phyloP scores from a whole-genome alignment of 1,140 invertebrate genomes.

The Drosophila tropicalis region DNA sequence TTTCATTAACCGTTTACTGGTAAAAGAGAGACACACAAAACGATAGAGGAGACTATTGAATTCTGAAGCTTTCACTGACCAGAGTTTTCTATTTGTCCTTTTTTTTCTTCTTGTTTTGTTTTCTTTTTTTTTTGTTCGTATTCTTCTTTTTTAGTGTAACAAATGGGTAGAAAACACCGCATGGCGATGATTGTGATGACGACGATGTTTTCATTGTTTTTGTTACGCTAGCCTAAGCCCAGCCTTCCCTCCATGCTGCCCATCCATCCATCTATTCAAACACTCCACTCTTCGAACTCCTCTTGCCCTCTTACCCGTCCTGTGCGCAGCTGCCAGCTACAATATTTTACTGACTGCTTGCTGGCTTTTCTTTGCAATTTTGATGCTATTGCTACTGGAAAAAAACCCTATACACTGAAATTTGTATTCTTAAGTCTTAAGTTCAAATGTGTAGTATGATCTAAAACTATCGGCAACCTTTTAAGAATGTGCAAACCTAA shows the following conservation, averaged over 20 bases:
- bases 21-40: neutral
- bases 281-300: neutral
- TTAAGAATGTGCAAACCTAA: too few relatives aligned
- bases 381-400: constrained; percentile 61
- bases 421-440: too few relatives aligned
- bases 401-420: constrained; percentile 25
- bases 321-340: constrained; percentile 71
- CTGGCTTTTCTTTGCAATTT: constrained; percentile 71
- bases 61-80: neutral
- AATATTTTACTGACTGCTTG: constrained; percentile 77
- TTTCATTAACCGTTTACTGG: constrained; percentile 3
- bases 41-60: neutral
- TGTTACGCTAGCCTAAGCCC: constrained; percentile 63
- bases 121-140: neutral
- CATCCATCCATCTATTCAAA: too few relatives aligned
- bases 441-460: too few relatives aligned
- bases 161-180: constrained; percentile 77
- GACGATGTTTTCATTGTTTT: constrained; percentile 79
- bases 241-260: constrained; percentile 1
- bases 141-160: constrained; percentile 42
- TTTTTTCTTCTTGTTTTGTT: too few relatives aligned
- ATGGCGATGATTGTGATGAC: constrained; percentile 80
- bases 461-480: too few relatives aligned
- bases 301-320: constrained; percentile 17
- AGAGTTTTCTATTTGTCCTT: neutral